These are phyloP conservation scores for Mylabris sibirica DNA, from an alignment of 2,888 invertebrate species.

Conservation along the genomic window DNA sequence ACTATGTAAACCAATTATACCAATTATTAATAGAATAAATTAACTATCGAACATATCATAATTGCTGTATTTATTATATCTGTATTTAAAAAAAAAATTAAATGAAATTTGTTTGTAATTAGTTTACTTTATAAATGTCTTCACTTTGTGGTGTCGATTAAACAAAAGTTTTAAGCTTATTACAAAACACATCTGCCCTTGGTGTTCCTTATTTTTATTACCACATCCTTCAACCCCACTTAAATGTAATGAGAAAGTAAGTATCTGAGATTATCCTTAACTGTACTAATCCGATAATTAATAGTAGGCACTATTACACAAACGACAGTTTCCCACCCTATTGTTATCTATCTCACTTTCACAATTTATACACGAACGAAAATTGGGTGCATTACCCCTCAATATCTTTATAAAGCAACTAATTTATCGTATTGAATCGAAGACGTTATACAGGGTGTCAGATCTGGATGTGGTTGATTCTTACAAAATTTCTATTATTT, in stretches of 20 bases:
- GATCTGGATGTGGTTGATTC: no score
- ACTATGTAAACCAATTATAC: constrained; percentile 36
- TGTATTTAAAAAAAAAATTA: not conserved
- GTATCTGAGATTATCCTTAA: constrained; percentile 31
- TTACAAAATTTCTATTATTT: no score
- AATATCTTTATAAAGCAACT: not conserved
- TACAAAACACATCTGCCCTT: constrained; percentile 30
- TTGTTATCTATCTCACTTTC: not conserved
- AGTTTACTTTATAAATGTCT: constrained; percentile 8
- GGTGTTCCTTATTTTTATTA: constrained; percentile 34
- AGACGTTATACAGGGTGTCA: not conserved
- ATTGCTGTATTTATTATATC: not conserved
- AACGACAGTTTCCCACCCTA: constrained; percentile 9
- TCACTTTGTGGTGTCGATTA: constrained; percentile 34
- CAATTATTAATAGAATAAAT: constrained; percentile 27
- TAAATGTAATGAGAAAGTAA: constrained; percentile 35
- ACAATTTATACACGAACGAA: not conserved
- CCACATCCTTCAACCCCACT: constrained; percentile 31
- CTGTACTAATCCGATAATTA: constrained; percentile 35
- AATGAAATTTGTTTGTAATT: not conserved
- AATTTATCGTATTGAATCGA: not conserved
- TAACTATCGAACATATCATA: not conserved
- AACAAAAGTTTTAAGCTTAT: constrained; percentile 34
- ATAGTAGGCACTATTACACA: constrained; percentile 14
- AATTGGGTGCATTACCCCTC: constrained; percentile 4